Percentiles rank a stretch among this genome's conserved stretches.
Evolutionary conservation across 2,888 invertebrate species (phyloP).

Genomic region (Eulithis prunata): DNA sequence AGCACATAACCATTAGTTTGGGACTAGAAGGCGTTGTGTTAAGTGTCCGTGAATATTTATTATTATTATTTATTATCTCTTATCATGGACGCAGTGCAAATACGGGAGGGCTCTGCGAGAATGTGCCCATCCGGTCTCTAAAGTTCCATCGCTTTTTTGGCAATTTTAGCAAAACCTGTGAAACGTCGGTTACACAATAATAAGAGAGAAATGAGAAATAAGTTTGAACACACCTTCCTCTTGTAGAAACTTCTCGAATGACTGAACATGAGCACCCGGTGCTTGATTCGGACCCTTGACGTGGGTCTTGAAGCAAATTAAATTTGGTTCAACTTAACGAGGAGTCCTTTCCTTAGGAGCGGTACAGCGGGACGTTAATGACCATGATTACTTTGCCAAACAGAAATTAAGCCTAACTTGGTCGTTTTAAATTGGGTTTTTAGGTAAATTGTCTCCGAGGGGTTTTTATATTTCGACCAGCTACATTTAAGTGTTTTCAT

Average conservation of each 20-base stretch:
- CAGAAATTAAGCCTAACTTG: constrained; percentile 16
- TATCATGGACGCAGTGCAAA: too few relatives aligned
- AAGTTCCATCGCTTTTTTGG: too few relatives aligned
- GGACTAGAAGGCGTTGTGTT: too few relatives aligned
- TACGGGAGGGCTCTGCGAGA: too few relatives aligned
- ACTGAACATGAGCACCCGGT: constrained; percentile 23
- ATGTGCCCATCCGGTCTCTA: too few relatives aligned
- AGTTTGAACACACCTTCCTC: neutral
- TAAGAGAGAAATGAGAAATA: neutral
- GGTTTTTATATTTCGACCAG: neutral
- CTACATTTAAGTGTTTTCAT: too few relatives aligned
- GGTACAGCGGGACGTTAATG: constrained; percentile 13
- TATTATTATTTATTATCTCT: too few relatives aligned
- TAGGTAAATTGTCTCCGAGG: neutral
- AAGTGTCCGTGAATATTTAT: too few relatives aligned
- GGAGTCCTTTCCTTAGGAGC: constrained; percentile 14
- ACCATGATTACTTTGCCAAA: constrained; percentile 27
- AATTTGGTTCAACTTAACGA: constrained; percentile 34
- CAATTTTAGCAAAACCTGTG: too few relatives aligned
- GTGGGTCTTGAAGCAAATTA: constrained; percentile 32
- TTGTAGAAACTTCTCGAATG: constrained; percentile 27
- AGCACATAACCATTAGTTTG: too few relatives aligned
- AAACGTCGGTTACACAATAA: too few relatives aligned
- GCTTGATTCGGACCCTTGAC: constrained; percentile 27
- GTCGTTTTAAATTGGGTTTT: neutral